These are phyloP conservation scores for Brachyptera putata DNA, from an alignment of 2,888 invertebrate species.

Conservation along the genomic window DNA sequence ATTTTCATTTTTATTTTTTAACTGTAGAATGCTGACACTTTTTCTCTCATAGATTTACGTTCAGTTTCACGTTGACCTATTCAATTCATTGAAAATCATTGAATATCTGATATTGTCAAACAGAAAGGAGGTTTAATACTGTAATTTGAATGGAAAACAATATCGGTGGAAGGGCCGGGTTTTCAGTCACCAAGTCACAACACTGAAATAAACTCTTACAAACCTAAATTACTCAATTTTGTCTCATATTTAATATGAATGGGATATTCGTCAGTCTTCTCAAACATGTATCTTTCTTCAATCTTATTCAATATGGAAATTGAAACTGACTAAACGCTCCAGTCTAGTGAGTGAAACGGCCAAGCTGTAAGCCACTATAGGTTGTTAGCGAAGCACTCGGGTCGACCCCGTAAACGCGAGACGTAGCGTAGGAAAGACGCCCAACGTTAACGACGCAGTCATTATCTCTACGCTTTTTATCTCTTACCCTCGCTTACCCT, in stretches of 20 bases:
- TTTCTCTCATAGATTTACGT: no score
- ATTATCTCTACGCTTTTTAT: slow-evolving; percentile 12
- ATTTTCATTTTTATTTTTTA: no score
- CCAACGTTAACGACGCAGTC: background rate
- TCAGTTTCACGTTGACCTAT: no score
- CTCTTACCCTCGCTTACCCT: background rate
- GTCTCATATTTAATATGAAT: background rate
- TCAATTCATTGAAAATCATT: no score
- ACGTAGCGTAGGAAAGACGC: background rate
- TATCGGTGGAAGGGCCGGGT: no score
- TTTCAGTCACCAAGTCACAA: no score
- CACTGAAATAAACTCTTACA: no score
- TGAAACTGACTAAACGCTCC: background rate
- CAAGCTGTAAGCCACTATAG: background rate
- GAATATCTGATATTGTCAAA: no score
- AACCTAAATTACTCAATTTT: no score
- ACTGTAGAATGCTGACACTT: no score
- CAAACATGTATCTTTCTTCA: background rate
- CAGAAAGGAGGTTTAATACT: no score
- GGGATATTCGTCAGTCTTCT: background rate
- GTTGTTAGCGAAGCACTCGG: background rate
- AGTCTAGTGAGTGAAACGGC: background rate
- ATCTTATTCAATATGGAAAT: slow-evolving; percentile 8
- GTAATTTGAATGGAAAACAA: no score
- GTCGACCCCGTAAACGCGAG: background rate